Evolutionary conservation across 1,140 invertebrate genomes (phyloP), one percentile per base, ranked within the genome.

Genomic region (Caenorhabditis latens): DNA sequence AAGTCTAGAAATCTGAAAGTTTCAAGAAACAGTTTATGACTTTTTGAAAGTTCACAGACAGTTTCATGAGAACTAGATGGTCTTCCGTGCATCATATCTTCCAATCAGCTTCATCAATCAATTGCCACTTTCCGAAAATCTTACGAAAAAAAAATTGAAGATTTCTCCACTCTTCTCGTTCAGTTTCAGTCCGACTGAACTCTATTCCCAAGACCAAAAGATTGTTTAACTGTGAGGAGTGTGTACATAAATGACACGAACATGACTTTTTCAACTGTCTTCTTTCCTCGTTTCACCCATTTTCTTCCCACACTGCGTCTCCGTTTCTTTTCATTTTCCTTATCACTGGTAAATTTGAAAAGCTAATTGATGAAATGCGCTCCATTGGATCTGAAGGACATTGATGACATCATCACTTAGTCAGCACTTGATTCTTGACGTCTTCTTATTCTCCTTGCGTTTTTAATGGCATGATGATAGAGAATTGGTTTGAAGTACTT

Each of bases 191-290:
- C 9, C 42, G 13, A 19, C 4, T 48, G 65, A 46, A 71, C 43
- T n/a, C 40, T 48, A 48, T 71, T 46, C 46, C 14, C 43, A 16
- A 79, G 71, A 53, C 71, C 21, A 42, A 79, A 24, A 79, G 43
- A 79, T 50, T 79, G 71, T 79, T 79, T 50, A 79, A 79, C 71
- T 50, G 16, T 50, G 71, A 50, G 71, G 13, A 24, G 71, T 79
- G 71, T 79, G 46, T 24, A 79, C 46, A 53, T 50, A 46, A 50
- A 13, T 21, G 46, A 79, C 71, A 79, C 71, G 71, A 79, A 79
- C 71, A 79, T 79, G 46, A 79, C 71, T 79, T 79, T 63, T 71
- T 79, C n/a, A 50, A 79, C 71, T 79, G 71, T 79, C 71, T 24
- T 79, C 24, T 24, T 16, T 21, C 61, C 21, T 24, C 4, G 1